Conservation (phyloP, 2,888 invertebrate species). For the Cacoxenus indagator region DNA sequence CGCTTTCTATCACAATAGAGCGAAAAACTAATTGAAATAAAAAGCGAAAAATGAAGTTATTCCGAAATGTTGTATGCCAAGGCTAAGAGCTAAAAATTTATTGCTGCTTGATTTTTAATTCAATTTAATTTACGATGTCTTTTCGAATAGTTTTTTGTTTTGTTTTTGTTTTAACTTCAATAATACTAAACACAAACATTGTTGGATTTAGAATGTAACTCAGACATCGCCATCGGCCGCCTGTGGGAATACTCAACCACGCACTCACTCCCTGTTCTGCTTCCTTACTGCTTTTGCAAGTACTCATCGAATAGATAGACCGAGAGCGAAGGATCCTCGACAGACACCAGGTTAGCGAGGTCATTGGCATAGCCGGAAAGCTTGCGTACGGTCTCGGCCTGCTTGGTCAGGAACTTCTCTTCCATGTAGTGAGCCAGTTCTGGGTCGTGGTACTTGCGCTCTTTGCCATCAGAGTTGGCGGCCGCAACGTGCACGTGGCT, state of each 20-base stretch:
- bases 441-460: constrained; percentile 73
- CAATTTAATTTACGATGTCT: neutral
- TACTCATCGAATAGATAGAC: constrained; percentile 83
- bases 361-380: constrained; percentile 83
- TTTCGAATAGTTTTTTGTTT: neutral
- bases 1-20: constrained; percentile 29
- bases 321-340: constrained; percentile 76
- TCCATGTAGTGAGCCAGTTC: constrained; percentile 83
- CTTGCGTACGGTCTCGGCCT: constrained; percentile 77
- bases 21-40: constrained; percentile 19
- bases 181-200: constrained; percentile 38
- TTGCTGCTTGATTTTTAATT: neutral
- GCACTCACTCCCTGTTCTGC: neutral
- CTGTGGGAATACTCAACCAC: neutral
- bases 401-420: constrained; percentile 81
- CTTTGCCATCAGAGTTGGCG: constrained; percentile 71
- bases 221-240: neutral
- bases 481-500: constrained; percentile 77
- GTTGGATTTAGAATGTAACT: constrained; percentile 16
- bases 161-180: constrained; percentile 29
- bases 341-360: constrained; percentile 76
- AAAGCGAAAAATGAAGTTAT: constrained; percentile 18
- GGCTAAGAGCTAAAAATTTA: constrained; percentile 7
- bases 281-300: constrained; percentile 67
- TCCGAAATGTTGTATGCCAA: constrained; percentile 16